Evolutionary conservation across 2,113 vertebrate genomes (phyloP).

Genomic region (Miniopterus natalensis): DNA sequence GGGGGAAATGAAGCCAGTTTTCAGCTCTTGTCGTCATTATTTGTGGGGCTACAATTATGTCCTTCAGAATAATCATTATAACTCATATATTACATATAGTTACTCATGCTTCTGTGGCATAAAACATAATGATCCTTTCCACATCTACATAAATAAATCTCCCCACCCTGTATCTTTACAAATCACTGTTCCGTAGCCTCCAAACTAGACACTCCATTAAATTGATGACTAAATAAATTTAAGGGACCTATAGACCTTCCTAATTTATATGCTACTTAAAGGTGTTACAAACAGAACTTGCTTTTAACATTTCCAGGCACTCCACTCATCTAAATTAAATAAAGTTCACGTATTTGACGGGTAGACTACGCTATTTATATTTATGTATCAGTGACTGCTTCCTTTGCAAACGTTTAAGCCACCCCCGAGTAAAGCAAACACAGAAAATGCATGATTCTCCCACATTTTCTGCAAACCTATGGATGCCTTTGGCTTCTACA

Average conservation of each 20-base stretch:
- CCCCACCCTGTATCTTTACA: conserved; percentile 54
- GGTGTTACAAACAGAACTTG: conserved; percentile 66
- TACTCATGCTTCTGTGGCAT: conserved; percentile 23
- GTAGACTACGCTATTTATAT: conserved; percentile 37
- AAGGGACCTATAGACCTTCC: conserved; percentile 51
- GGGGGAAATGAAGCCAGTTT: conserved; percentile 47
- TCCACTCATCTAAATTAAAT: conserved; percentile 48
- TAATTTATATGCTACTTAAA: conserved; percentile 79
- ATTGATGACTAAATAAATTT: conserved; percentile 73
- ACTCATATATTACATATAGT: conserved; percentile 16
- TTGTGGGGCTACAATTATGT: conserved; percentile 21
- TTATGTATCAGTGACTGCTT: conserved; percentile 53
- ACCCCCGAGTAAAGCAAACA: conserved; percentile 55
- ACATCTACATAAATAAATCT: conserved; percentile 63
- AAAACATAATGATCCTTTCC: conserved; percentile 64
- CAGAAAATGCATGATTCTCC: conserved; percentile 1
- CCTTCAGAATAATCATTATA: conserved; percentile 38
- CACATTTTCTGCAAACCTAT: neutral
- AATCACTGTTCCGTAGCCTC: conserved; percentile 65
- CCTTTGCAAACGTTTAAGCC: neutral
- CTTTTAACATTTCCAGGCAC: conserved; percentile 57
- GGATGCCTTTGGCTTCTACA: neutral
- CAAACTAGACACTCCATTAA: conserved; percentile 71
- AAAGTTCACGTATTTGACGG: conserved; percentile 63
- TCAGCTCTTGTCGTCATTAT: conserved; percentile 43